Evolutionary conservation across 2,888 invertebrate species (phyloP).

Genomic region (Cryptocheilus praepositus): DNA sequence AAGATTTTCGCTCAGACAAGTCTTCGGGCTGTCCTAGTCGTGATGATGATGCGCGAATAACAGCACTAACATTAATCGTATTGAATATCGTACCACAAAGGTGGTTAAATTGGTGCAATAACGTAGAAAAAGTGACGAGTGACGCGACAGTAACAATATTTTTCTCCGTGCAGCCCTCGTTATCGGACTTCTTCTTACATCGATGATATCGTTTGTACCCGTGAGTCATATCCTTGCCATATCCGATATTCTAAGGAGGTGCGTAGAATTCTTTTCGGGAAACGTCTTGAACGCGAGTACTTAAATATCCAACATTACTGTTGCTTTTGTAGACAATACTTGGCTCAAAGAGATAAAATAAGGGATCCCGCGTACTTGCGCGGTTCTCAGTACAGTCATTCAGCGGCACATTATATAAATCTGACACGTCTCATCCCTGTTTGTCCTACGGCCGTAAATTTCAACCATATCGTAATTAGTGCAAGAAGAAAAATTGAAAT

Average conservation of each 20-base stretch:
- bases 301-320: slow-evolving; percentile 27
- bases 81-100: no score
- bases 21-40: no score
- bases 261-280: slow-evolving; percentile 13
- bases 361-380: slow-evolving; percentile 6
- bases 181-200: slow-evolving; percentile 20
- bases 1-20: slow-evolving; percentile 16
- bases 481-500: no score
- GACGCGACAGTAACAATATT: slow-evolving; percentile 11
- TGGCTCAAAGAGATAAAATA: slow-evolving; percentile 18
- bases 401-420: no score
- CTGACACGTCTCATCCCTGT: no score
- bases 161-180: slow-evolving; percentile 40
- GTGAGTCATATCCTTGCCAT: slow-evolving; percentile 65
- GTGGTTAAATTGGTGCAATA: no score
- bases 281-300: slow-evolving; percentile 32
- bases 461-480: no score
- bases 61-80: no score
- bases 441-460: not conserved
- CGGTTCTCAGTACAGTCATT: no score
- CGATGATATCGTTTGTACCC: slow-evolving; percentile 23
- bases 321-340: slow-evolving; percentile 28
- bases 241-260: slow-evolving; percentile 50
- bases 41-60: no score
- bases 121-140: not conserved